These are phyloP conservation scores for Pseudolaguvia tuberculata DNA, from an alignment of 2,113 vertebrate genomes.

Conservation along the genomic window DNA sequence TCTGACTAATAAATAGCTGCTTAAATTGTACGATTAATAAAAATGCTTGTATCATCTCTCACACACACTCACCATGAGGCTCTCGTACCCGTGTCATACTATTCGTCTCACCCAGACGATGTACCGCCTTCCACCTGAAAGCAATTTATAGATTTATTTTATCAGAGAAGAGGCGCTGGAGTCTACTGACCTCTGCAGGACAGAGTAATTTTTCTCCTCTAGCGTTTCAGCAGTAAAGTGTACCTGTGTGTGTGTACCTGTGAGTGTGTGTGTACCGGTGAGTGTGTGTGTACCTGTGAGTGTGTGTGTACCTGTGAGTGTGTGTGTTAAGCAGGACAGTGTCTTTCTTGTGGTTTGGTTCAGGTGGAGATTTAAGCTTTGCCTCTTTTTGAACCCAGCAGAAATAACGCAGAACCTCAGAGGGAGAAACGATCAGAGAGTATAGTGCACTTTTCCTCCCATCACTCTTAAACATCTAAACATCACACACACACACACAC, in stretches of 20 bases:
- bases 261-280: no score
- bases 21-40: background rate
- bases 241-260: no score
- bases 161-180: no score
- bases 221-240: no score
- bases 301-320: background rate
- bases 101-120: slow-evolving; percentile 56
- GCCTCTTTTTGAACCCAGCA: slow-evolving; percentile 50
- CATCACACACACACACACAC: background rate
- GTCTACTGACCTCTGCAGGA: no score
- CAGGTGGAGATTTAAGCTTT: slow-evolving; percentile 8
- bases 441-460: background rate
- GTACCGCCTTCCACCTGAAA: slow-evolving; percentile 48
- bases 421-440: background rate
- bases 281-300: slow-evolving; percentile 41
- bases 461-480: slow-evolving; percentile 42
- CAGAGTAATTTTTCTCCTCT: no score
- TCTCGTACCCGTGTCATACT: slow-evolving; percentile 51
- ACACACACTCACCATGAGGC: slow-evolving; percentile 32
- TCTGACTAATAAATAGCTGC: no score
- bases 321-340: slow-evolving; percentile 47
- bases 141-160: no score
- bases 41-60: background rate
- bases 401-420: slow-evolving; percentile 62
- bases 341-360: slow-evolving; percentile 34